Evolutionary conservation across 2,888 invertebrate genomes (phyloP).

Genomic region (Caenorhabditis doughertyi): DNA sequence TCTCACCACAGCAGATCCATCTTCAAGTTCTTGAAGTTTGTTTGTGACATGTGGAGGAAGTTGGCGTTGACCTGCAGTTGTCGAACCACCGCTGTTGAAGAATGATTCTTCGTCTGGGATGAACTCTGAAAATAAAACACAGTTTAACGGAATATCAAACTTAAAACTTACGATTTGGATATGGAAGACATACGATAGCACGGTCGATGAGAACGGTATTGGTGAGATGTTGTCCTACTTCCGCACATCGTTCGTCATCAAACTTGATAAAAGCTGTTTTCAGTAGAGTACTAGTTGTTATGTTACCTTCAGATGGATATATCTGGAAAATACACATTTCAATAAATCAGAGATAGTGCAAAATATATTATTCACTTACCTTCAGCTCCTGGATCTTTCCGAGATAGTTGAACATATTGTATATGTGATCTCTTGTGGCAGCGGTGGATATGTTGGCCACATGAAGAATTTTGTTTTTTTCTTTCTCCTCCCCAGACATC

Average conservation of each 20-base stretch:
- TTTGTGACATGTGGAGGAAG: slow-evolving; percentile 94
- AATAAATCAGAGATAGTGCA: neutral
- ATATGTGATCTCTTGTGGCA: slow-evolving; percentile 80
- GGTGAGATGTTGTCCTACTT: slow-evolving; percentile 97
- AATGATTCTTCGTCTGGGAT: slow-evolving; percentile 94
- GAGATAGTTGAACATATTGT: slow-evolving; percentile 80
- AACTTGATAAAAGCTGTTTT: slow-evolving; percentile 97
- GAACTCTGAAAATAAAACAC: slow-evolving; percentile 37
- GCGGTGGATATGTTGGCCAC: slow-evolving; percentile 81
- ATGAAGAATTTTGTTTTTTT: slow-evolving; percentile 76
- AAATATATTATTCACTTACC: slow-evolving; percentile 65
- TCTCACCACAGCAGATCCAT: slow-evolving; percentile 78
- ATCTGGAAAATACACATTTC: slow-evolving; percentile 70
- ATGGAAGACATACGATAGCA: slow-evolving; percentile 95
- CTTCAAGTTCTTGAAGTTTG: slow-evolving; percentile 84
- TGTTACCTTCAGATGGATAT: slow-evolving; percentile 78
- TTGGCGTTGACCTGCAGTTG: slow-evolving; percentile 85
- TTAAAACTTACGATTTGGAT: slow-evolving; percentile 83
- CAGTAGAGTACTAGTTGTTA: slow-evolving; percentile 70
- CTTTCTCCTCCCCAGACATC: slow-evolving; percentile 69
- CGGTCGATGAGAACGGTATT: slow-evolving; percentile 99
- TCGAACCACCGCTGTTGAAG: slow-evolving; percentile 93
- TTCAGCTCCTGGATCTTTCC: slow-evolving; percentile 81
- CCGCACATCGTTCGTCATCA: slow-evolving; percentile 91
- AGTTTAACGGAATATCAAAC: neutral